These are phyloP conservation scores for Harpagoxenus sublaevis DNA, from an alignment of 2,888 invertebrate species.

Conservation along the genomic window DNA sequence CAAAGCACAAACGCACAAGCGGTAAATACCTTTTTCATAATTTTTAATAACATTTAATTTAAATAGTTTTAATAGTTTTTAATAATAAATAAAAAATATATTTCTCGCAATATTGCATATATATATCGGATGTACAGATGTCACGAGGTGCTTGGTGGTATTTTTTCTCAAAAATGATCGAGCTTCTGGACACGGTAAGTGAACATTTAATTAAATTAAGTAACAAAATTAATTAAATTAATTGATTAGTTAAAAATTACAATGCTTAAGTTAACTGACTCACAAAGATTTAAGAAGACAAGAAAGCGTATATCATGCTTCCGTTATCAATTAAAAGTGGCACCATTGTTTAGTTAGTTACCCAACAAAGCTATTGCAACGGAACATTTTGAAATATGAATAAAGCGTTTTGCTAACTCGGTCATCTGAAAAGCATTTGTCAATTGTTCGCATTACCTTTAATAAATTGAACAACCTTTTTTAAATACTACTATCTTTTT, in stretches of 20 bases:
- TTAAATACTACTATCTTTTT: neutral
- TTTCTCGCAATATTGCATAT: neutral
- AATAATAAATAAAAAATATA: neutral
- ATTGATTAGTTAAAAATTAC: neutral
- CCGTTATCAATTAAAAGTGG: slow-evolving; percentile 12
- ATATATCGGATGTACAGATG: slow-evolving; percentile 83
- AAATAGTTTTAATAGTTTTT: neutral
- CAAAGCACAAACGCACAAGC: neutral
- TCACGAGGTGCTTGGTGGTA: slow-evolving; percentile 88
- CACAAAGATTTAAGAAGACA: neutral
- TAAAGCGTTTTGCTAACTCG: slow-evolving; percentile 3
- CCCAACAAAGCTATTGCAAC: neutral
- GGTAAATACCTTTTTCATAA: neutral
- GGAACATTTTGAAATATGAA: slow-evolving; percentile 15
- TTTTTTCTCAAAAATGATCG: slow-evolving; percentile 88
- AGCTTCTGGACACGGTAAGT: slow-evolving; percentile 88
- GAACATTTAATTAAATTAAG: slow-evolving; percentile 1
- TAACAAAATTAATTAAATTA: slow-evolving; percentile 16
- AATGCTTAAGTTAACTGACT: neutral
- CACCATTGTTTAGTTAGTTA: slow-evolving; percentile 9
- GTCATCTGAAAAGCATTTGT: neutral
- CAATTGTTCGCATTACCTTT: neutral
- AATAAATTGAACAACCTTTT: neutral
- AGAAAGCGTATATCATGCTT: neutral
- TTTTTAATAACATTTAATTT: neutral